Conservation (phyloP, 2,113 vertebrate genomes). For the rabbit (Oryctolagus cuniculus) region mOryCun1.1 NC_091441.1:123767001-123767500, state of each 20-base stretch:
- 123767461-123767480: not conserved
- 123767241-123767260: not conserved
- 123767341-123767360: not conserved
- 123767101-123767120: no score
- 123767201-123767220: not conserved
- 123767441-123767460: not conserved
- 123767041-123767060: no score
- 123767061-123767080: no score
- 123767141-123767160: not conserved
- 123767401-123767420: not conserved
- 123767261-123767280: not conserved
- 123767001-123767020: no score
- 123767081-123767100: no score
- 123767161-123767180: not conserved
- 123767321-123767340: not conserved
- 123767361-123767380: not conserved
- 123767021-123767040: no score
- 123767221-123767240: no score
- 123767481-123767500: not conserved
- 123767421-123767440: not conserved
- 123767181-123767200: not conserved
- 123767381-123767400: not conserved
- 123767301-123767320: not conserved
- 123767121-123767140: no score
- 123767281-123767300: not conserved